A percentile compares a stretch with the other conserved stretches of the same genome.
Evolutionary conservation across 2,797 vertebrate species (phyloP).

Genomic region (Agapornis canus): DNA sequence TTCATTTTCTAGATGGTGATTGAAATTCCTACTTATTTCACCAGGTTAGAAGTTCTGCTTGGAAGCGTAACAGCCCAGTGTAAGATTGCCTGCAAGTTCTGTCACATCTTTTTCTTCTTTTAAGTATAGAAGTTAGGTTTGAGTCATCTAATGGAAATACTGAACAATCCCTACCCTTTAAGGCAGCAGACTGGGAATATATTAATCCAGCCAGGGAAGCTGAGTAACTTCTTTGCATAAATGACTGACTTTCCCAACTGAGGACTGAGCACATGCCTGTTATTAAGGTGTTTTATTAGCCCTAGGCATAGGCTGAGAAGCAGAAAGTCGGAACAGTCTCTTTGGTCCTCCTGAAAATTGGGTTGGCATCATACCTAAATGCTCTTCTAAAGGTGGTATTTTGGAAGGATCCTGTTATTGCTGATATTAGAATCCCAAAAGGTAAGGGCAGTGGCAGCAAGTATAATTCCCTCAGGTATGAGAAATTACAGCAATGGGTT

Average conservation of each 20-base stretch:
- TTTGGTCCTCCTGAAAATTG: not conserved
- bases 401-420: not conserved
- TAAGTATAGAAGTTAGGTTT: not conserved
- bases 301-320: not conserved
- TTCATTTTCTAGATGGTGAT: not conserved
- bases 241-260: not conserved
- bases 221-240: not conserved
- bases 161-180: not conserved
- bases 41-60: not conserved
- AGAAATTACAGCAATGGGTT: not conserved
- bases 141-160: not conserved
- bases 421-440: not conserved
- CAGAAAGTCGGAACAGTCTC: not conserved
- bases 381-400: not conserved
- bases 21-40: not conserved
- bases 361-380: not conserved
- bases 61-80: not conserved
- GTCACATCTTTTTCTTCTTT: not conserved
- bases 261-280: not conserved
- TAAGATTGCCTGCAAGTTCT: not conserved
- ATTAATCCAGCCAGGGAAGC: not conserved
- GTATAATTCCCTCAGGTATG: not conserved
- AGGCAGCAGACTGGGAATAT: not conserved
- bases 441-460: not conserved
- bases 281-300: not conserved